phyloP scores from a whole-genome alignment of 2,797 vertebrate genomes.

The Hephaestus fuliginosus region DNA sequence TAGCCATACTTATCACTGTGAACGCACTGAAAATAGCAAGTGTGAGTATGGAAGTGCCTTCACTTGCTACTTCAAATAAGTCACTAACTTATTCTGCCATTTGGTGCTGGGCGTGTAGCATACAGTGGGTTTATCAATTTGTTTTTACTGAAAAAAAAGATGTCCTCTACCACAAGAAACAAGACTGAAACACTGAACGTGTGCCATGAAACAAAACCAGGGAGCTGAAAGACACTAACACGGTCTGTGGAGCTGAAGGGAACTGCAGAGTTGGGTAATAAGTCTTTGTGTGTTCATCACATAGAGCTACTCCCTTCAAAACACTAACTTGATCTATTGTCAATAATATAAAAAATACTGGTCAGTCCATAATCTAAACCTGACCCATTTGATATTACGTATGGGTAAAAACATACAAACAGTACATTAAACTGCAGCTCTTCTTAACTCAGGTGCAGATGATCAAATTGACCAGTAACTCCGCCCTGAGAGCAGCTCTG shows the following conservation, averaged over 20 bases:
- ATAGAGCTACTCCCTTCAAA: neutral
- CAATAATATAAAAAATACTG: neutral
- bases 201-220: neutral
- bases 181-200: neutral
- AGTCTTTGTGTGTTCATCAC: neutral
- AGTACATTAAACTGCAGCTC: neutral
- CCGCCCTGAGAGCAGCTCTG: neutral
- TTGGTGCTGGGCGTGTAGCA: too few species aligned
- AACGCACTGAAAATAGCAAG: too few species aligned
- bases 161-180: neutral
- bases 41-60: too few species aligned
- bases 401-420: too few species aligned
- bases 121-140: neutral
- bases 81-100: neutral
- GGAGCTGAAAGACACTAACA: neutral
- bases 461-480: slow-evolving; percentile 13
- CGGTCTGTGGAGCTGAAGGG: neutral
- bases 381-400: neutral
- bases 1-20: too few species aligned
- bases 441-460: neutral
- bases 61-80: too few species aligned
- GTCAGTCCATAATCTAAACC: neutral
- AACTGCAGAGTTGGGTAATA: neutral
- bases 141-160: neutral
- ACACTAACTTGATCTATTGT: neutral